Evolutionary conservation across 2,888 invertebrate genomes (phyloP).

Genomic region (Tiliacea citrago): DNA sequence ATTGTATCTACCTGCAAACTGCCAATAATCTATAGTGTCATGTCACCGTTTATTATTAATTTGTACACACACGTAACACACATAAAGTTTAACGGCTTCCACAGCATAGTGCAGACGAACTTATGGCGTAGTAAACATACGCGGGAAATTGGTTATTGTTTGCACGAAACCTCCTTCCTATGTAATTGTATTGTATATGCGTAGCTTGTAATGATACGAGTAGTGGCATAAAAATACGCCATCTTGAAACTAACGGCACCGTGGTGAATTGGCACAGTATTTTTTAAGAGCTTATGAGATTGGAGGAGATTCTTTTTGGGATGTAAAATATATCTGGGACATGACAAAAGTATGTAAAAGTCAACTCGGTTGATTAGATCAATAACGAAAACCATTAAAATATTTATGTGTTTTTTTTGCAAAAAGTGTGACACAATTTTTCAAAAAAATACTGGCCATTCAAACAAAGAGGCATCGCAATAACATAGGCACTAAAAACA

Average conservation of each 20-base stretch:
- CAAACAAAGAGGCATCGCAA: neutral
- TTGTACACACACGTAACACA: slow-evolving; percentile 40
- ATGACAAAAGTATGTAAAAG: neutral
- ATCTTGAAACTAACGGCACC: neutral
- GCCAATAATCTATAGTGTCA: slow-evolving; percentile 4
- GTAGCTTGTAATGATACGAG: slow-evolving; percentile 5
- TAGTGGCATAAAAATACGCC: neutral
- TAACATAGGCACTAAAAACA: neutral
- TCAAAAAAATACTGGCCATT: too few species aligned
- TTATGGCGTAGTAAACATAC: slow-evolving; percentile 47
- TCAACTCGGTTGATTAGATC: too few species aligned
- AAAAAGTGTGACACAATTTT: too few species aligned
- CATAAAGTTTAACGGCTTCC: slow-evolving; percentile 45
- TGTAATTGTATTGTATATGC: slow-evolving; percentile 43
- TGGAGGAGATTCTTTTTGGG: neutral
- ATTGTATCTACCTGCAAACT: slow-evolving; percentile 6
- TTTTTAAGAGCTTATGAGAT: neutral
- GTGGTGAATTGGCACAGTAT: too few species aligned
- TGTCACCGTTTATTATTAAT: slow-evolving; percentile 49
- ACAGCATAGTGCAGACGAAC: slow-evolving; percentile 45
- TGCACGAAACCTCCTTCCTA: slow-evolving; percentile 35
- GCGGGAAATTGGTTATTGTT: slow-evolving; percentile 40
- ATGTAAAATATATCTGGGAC: too few species aligned
- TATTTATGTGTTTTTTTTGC: too few species aligned
- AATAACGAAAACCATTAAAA: too few species aligned